Evolutionary conservation across 37 sponge, comb jelly and placozoan genomes (phyloP).

Genomic region (Geodia barretti): DNA sequence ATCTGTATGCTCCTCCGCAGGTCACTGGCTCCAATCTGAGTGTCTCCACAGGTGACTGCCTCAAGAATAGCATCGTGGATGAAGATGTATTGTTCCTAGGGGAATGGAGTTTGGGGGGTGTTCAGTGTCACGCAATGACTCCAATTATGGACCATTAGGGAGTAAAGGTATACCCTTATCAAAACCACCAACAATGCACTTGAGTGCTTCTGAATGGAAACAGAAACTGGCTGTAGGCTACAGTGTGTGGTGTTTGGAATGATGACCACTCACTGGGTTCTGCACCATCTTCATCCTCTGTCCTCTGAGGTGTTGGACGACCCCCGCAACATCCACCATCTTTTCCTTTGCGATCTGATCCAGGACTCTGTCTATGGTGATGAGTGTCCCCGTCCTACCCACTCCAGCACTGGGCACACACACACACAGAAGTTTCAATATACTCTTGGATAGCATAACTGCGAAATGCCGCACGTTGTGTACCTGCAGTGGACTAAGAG

Average conservation of each 20-base stretch:
- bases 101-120: too few relatives aligned
- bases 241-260: too few relatives aligned
- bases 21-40: slow-evolving; percentile 36
- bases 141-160: too few relatives aligned
- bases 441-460: too few relatives aligned
- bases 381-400: slow-evolving; percentile 80
- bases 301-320: slow-evolving; percentile 38
- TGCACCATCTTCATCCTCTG: slow-evolving; percentile 71
- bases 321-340: slow-evolving; percentile 45
- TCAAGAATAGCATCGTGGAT: slow-evolving; percentile 70
- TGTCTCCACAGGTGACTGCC: slow-evolving; percentile 63
- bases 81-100: slow-evolving; percentile 80
- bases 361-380: slow-evolving; percentile 63
- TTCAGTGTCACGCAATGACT: too few relatives aligned
- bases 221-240: too few relatives aligned
- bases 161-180: too few relatives aligned
- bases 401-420: slow-evolving; percentile 82
- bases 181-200: too few relatives aligned
- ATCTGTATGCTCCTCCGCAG: slow-evolving; percentile 16
- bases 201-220: too few relatives aligned
- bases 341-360: slow-evolving; percentile 56
- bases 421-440: not conserved
- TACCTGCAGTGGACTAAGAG: slow-evolving; percentile 71
- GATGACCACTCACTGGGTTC: slow-evolving; percentile 15
- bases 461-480: not conserved